phyloP scores from a whole-genome alignment of 53 echinoderm and acorn worm species.

The Pentamera pediparva region DNA sequence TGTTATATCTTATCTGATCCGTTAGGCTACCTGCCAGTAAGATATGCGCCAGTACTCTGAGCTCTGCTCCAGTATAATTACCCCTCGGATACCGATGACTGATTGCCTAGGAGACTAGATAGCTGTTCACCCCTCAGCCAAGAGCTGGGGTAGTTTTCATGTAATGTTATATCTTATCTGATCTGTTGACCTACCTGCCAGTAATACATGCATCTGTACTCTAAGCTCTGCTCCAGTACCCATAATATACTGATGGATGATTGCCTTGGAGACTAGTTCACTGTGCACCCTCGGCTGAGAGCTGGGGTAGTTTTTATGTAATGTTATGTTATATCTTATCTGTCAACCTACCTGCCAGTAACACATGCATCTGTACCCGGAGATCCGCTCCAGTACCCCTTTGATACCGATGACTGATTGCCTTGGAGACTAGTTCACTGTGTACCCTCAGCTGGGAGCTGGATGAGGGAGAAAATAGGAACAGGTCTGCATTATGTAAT shows the following conservation, averaged over 20 bases:
- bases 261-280: no score
- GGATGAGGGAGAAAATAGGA: no score
- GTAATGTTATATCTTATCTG: background rate
- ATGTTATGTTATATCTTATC: no score
- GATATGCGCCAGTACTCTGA: constrained; percentile 60
- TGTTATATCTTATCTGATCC: no score
- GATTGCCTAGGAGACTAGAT: constrained; percentile 71
- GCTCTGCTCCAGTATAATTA: constrained; percentile 61
- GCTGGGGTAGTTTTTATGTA: no score
- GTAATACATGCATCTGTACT: no score
- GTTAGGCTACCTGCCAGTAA: constrained; percentile 82
- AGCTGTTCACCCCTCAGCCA: constrained; percentile 64
- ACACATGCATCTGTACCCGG: constrained; percentile 58
- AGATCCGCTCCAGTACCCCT: constrained; percentile 66
- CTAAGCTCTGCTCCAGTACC: no score
- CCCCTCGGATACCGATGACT: constrained; percentile 88
- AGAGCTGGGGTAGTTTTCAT: background rate
- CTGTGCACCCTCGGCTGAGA: no score
- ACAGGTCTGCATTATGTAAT: no score
- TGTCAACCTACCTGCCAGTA: constrained; percentile 85
- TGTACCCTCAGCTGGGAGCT: constrained; percentile 54
- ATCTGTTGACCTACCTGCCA: no score
- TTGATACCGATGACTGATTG: constrained; percentile 88
- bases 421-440: constrained; percentile 69
- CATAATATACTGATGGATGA: no score